Percentiles rank a stretch among this genome's conserved stretches.
Conservation (phyloP, 2,797 vertebrate genomes). For the Okamejei kenojei region DNA sequence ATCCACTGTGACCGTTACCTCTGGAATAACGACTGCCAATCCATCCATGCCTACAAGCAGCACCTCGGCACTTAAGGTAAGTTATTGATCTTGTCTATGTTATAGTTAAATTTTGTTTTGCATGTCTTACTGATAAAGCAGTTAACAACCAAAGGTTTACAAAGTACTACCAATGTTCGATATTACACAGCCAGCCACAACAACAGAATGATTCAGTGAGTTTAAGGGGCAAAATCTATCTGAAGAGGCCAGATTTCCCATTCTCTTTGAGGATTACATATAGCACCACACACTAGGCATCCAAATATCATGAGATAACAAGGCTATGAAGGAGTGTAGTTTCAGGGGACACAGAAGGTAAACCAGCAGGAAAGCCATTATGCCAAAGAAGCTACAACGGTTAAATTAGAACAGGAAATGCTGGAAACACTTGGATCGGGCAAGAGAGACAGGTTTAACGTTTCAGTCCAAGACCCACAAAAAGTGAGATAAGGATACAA, state of each 20-base stretch:
- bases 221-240: not conserved
- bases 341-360: too few relatives aligned
- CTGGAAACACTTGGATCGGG: too few relatives aligned
- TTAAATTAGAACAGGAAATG: too few relatives aligned
- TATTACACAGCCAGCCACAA: not conserved
- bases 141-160: not conserved
- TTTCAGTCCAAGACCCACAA: too few relatives aligned
- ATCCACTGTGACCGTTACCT: conserved; percentile 51
- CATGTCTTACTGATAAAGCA: not conserved
- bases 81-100: not conserved
- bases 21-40: conserved; percentile 57
- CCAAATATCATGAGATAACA: not conserved
- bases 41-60: conserved; percentile 55
- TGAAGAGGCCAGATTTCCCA: not conserved
- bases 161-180: not conserved
- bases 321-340: not conserved
- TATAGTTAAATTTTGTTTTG: not conserved
- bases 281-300: not conserved
- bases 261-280: not conserved
- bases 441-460: too few relatives aligned
- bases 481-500: too few relatives aligned
- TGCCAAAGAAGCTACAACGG: too few relatives aligned
- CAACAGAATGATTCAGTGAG: not conserved
- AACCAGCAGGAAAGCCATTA: too few relatives aligned
- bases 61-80: conserved; percentile 50